Percentiles rank a stretch among this genome's conserved stretches.
Evolutionary conservation across 2,113 vertebrate species (phyloP).

Genomic region (Chloropsis hardwickii): DNA sequence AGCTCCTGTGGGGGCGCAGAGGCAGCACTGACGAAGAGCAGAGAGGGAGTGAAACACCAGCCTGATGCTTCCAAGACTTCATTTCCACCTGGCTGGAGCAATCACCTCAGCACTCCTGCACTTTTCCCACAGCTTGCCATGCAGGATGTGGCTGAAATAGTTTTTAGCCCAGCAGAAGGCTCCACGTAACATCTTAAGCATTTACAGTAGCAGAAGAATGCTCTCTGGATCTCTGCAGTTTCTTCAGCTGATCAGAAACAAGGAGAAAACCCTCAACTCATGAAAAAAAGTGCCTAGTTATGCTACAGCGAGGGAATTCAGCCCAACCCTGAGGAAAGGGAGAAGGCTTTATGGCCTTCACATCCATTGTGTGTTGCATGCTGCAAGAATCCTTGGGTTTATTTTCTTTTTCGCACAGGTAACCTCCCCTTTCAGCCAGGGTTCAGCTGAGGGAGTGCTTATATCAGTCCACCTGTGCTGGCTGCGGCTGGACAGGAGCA

Average conservation of each 20-base stretch:
- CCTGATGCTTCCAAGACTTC: not conserved
- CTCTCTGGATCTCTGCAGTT: not conserved
- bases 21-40: fast-evolving
- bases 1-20: fast-evolving
- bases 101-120: fast-evolving
- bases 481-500: not conserved
- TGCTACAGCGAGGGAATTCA: not conserved
- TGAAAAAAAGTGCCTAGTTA: not conserved
- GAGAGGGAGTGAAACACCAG: not conserved
- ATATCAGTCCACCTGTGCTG: fast-evolving
- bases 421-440: not conserved
- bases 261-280: not conserved
- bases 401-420: not conserved
- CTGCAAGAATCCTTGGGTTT: not conserved
- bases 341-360: not conserved
- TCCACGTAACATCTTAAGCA: not conserved
- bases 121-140: not conserved
- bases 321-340: not conserved
- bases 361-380: not conserved
- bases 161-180: not conserved
- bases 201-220: not conserved
- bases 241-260: not conserved
- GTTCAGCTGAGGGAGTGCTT: not conserved
- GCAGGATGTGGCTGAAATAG: not conserved
- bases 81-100: not conserved